A percentile compares a stretch with the other conserved stretches of the same genome.
Evolutionary conservation across 2,797 vertebrate genomes (phyloP).

Genomic region (Characodon lateralis): DNA sequence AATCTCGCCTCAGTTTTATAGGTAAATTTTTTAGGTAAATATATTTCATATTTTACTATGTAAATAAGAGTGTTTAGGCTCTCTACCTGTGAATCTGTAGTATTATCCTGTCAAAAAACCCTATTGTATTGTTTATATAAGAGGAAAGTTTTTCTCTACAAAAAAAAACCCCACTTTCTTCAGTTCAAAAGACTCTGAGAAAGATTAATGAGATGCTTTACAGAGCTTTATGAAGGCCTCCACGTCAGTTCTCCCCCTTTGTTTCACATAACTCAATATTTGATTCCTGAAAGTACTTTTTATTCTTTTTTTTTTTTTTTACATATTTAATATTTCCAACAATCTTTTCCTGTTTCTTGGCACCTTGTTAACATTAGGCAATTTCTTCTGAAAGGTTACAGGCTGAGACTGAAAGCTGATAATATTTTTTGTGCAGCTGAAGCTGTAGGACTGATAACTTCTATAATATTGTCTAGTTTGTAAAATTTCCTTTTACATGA

Average conservation of each 20-base stretch:
- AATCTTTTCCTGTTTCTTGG: neutral
- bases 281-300: neutral
- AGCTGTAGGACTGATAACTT: neutral
- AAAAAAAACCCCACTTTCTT: neutral
- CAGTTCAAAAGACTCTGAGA: neutral
- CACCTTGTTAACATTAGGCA: neutral
- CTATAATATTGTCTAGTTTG: neutral
- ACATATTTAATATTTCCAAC: neutral
- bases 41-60: neutral
- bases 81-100: neutral
- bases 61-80: neutral
- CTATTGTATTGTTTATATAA: neutral
- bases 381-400: neutral
- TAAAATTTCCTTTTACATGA: too few species aligned
- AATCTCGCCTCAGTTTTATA: too few species aligned
- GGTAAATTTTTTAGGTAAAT: too few species aligned
- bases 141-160: too few species aligned
- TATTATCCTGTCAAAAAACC: neutral
- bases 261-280: neutral
- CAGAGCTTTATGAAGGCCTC: neutral
- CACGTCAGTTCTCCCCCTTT: neutral
- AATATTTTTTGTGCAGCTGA: too few species aligned
- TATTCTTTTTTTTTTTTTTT: neutral
- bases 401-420: too few species aligned
- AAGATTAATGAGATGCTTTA: neutral